These are phyloP conservation scores for Drosophila auraria DNA, from an alignment of 1,140 invertebrate species.

Conservation along the genomic window DNA sequence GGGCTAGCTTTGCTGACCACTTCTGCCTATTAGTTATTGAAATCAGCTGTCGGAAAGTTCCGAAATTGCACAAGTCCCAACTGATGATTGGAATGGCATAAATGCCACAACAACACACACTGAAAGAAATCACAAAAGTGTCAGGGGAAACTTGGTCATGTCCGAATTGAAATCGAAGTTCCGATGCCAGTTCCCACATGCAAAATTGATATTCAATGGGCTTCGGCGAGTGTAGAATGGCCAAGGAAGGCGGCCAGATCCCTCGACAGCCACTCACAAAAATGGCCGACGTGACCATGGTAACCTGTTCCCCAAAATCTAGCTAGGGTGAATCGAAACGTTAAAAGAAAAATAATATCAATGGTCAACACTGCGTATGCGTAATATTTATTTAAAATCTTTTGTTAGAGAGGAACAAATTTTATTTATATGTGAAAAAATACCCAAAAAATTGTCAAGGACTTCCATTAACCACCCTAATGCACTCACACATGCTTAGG, in stretches of 20 bases:
- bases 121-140: slow-evolving; percentile 19
- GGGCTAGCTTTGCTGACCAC: slow-evolving; percentile 35
- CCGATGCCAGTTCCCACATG: slow-evolving; percentile 43
- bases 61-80: slow-evolving; percentile 65
- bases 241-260: slow-evolving; percentile 21
- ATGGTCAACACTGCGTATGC: slow-evolving; percentile 1
- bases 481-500: slow-evolving; percentile 20
- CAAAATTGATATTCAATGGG: slow-evolving; percentile 39
- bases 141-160: slow-evolving; percentile 8
- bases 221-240: slow-evolving; percentile 26
- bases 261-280: slow-evolving; percentile 54
- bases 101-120: slow-evolving; percentile 48
- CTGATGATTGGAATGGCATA: slow-evolving; percentile 68
- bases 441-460: background rate
- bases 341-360: too few species aligned
- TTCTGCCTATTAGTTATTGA: slow-evolving; percentile 82
- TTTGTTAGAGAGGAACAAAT: too few species aligned
- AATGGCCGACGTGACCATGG: slow-evolving; percentile 75
- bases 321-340: background rate
- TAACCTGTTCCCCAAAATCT: slow-evolving; percentile 52
- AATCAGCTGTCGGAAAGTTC: slow-evolving; percentile 82
- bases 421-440: background rate
- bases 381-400: background rate
- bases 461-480: background rate
- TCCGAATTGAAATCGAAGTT: slow-evolving; percentile 20